Conservation (phyloP, 2,888 invertebrate genomes). For the Argynnis bischoffii region DNA sequence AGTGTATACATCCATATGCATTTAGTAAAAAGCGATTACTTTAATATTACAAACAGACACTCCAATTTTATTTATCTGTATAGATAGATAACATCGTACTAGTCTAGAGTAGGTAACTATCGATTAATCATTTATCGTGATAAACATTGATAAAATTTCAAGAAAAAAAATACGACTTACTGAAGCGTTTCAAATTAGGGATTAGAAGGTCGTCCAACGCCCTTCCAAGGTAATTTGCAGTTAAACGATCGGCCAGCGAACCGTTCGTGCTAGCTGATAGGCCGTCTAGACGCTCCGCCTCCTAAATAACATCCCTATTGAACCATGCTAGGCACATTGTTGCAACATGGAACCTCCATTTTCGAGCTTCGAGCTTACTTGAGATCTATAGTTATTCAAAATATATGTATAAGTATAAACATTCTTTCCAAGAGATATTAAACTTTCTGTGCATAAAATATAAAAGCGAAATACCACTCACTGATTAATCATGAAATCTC, state of each 20-base stretch:
- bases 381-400: too few relatives aligned
- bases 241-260: conserved; percentile 46
- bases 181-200: conserved; percentile 8
- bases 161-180: neutral
- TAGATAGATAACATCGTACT: neutral
- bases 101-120: neutral
- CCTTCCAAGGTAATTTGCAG: conserved; percentile 30
- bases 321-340: conserved; percentile 9
- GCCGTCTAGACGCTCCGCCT: conserved; percentile 51
- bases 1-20: too few relatives aligned
- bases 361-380: neutral
- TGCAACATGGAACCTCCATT: neutral
- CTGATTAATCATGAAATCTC: too few relatives aligned
- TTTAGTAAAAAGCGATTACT: too few relatives aligned
- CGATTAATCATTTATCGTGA: too few relatives aligned
- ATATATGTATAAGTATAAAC: too few relatives aligned
- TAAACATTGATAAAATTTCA: neutral
- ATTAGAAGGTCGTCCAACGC: conserved; percentile 28
- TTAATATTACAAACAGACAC: too few relatives aligned
- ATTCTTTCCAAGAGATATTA: too few relatives aligned
- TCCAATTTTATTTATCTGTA: too few relatives aligned
- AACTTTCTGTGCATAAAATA: too few relatives aligned
- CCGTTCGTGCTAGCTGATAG: conserved; percentile 40
- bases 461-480: too few relatives aligned
- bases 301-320: conserved; percentile 31